Conservation (phyloP, 2,888 invertebrate species). For the Unio delphinus region DNA sequence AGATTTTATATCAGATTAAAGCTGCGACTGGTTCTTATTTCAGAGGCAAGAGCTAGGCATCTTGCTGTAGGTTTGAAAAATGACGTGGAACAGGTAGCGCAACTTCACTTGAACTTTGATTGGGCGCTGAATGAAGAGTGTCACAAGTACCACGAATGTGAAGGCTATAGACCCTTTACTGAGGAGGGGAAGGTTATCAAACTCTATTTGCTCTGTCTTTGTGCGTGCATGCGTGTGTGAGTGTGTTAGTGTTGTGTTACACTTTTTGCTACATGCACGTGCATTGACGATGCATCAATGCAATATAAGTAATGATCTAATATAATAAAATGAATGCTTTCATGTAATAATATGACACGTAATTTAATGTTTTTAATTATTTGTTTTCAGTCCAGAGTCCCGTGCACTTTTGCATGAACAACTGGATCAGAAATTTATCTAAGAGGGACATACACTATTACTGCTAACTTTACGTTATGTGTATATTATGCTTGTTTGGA, state of each 20-base stretch:
- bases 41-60: conserved; percentile 39
- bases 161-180: conserved; percentile 35
- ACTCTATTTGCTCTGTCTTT: neutral
- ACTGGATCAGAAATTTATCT: no score
- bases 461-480: no score
- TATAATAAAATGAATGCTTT: no score
- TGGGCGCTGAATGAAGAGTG: conserved; percentile 53
- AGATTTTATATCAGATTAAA: neutral
- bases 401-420: no score
- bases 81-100: conserved; percentile 38
- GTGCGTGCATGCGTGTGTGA: no score
- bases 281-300: neutral
- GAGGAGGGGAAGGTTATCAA: conserved; percentile 36
- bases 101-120: conserved; percentile 41
- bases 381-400: no score
- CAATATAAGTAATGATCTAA: neutral
- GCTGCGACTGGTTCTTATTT: conserved; percentile 1
- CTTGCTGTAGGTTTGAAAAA: conserved; percentile 51
- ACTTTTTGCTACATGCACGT: neutral
- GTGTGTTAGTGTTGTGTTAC: no score
- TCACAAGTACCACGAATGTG: conserved; percentile 39
- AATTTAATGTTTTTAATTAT: no score
- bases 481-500: no score
- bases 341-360: no score
- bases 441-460: no score